Percentiles rank a stretch among this genome's conserved stretches.
phyloP scores from a whole-genome alignment of 2,113 vertebrate genomes.

The Myodes glareolus region DNA sequence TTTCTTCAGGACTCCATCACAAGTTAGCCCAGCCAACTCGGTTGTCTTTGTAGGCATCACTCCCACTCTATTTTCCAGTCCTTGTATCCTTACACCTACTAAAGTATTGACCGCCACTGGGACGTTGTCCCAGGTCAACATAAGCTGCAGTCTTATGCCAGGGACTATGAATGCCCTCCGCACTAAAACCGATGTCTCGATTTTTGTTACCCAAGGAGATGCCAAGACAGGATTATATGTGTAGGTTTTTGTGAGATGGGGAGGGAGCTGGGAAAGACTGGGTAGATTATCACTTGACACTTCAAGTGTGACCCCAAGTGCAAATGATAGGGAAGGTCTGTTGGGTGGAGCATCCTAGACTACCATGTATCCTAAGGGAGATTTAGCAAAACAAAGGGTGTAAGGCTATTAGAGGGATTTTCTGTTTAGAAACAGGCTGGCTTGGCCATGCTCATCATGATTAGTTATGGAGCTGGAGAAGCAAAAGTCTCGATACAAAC shows the following conservation, averaged over 20 bases:
- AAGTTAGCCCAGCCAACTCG: neutral
- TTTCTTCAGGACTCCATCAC: neutral
- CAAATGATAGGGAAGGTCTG: neutral
- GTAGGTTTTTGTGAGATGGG: neutral
- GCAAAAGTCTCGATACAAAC: neutral
- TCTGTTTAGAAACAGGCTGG: neutral
- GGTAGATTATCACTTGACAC: neutral
- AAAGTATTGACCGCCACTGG: neutral
- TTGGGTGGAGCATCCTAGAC: neutral
- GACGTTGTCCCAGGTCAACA: neutral
- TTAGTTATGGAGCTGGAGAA: neutral
- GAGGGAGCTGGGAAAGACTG: neutral
- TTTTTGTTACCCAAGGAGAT: conserved; percentile 41
- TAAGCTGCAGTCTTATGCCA: neutral
- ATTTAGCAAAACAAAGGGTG: neutral
- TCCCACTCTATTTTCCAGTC: neutral
- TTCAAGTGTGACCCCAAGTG: neutral
- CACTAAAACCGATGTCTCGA: neutral
- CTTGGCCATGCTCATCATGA: neutral
- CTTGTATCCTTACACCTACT: neutral
- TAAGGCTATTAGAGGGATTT: neutral
- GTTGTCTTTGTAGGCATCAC: neutral
- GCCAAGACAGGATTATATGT: neutral
- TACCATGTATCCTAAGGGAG: neutral
- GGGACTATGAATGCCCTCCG: neutral